Base-by-base conservation (phyloP, 2,888 invertebrate genomes). In the Alloscopus bannaensis region DNA sequence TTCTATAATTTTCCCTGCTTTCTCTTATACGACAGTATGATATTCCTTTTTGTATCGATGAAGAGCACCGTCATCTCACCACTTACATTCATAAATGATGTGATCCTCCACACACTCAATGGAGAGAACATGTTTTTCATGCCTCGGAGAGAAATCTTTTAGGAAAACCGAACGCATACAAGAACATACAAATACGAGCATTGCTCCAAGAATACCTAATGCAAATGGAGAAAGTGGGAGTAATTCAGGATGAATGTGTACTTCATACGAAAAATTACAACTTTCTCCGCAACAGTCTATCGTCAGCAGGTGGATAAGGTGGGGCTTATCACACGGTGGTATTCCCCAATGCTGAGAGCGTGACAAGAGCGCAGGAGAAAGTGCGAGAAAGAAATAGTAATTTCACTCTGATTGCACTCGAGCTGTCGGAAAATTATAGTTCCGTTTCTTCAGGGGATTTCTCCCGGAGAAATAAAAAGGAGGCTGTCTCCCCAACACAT, bases 341-440 rank as follows among this genome's bases (percentile, higher is more conserved):
- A n/a, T n/a, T n/a, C n/a, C n/a, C n/a, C n/a, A n/a, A n/a, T n/a
- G n/a, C n/a, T n/a, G n/a, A n/a, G n/a, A n/a, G n/a, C n/a, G n/a
- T n/a, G n/a, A n/a, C 11, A 16, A 31, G 60, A 36, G 3, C 31
- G 60, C 1, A 20, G 28, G 16, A 36, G 29, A 36, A 36, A 13
- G 66, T 55, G 73, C 42, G 64, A 59, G 72, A 81, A 71, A 77
- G 52, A 52, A 52, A 69, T 69, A 77, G 77, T 77, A 77, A 77
- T 77, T 77, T 77, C 69, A 77, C 77, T 77, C 77, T 77, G 77
- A 77, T 77, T 77, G 69, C 77, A 77, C 69, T 77, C 69, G 62
- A 77, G 77, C 77, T 62, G 77, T 77, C 64, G 77, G 77, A 77
- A 77, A 77, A 77, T 77, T 77, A 77, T 77, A 69, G 77, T 77